These are phyloP conservation scores for Nomada fucata DNA, from an alignment of 2,888 invertebrate species.

Conservation along the genomic window DNA sequence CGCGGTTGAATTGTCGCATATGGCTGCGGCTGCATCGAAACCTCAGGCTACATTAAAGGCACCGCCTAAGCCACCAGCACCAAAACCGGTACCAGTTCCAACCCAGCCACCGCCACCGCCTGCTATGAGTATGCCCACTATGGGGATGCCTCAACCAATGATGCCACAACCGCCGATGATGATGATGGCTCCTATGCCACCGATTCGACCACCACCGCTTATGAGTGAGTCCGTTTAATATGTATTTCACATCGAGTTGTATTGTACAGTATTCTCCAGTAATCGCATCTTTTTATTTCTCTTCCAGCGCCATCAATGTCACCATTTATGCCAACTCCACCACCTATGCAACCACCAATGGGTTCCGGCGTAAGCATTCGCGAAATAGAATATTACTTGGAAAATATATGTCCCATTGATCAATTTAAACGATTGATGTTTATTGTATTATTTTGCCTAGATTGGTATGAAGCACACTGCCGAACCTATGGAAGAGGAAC, in stretches of 20 bases:
- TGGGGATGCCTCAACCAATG: conserved; percentile 85
- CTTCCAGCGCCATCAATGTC: conserved; percentile 81
- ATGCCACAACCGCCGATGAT: conserved; percentile 86
- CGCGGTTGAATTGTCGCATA: conserved; percentile 79
- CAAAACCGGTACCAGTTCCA: conserved; percentile 82
- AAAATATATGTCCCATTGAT: not conserved
- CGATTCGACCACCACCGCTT: conserved; percentile 86
- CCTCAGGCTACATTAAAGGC: conserved; percentile 82
- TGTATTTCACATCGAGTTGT: too few relatives aligned
- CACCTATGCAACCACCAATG: conserved; percentile 83
- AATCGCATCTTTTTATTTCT: conserved; percentile 2
- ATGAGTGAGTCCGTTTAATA: conserved; percentile 84
- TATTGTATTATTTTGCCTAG: conserved; percentile 55
- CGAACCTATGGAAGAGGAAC: conserved; percentile 90
- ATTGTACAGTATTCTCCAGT: too few relatives aligned
- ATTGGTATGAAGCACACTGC: conserved; percentile 85
- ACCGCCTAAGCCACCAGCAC: conserved; percentile 81
- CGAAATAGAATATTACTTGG: conserved; percentile 15
- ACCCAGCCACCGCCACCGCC: conserved; percentile 82
- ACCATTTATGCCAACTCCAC: conserved; percentile 83
- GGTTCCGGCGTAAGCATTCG: conserved; percentile 77
- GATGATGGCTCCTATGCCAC: conserved; percentile 88
- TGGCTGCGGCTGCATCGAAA: conserved; percentile 82
- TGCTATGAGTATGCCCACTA: conserved; percentile 81
- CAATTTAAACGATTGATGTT: not conserved